These are phyloP conservation scores for Drosophila nigrodunni DNA, from an alignment of 1,140 invertebrate genomes.

Conservation along the genomic window DNA sequence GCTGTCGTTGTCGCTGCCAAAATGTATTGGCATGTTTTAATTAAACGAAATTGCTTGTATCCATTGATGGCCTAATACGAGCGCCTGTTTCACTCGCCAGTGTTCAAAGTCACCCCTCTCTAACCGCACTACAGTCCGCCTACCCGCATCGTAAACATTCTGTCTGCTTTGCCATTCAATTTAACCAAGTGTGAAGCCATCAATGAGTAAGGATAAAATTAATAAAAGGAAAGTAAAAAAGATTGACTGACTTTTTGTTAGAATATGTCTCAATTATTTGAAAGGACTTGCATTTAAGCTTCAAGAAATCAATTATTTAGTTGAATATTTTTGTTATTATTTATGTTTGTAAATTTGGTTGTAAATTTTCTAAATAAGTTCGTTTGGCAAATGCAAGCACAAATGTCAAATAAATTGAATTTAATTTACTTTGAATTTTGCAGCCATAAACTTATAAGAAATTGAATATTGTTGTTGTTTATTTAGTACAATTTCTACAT, in stretches of 20 bases:
- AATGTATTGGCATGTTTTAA: slow-evolving; percentile 79
- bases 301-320: not conserved
- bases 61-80: slow-evolving; percentile 75
- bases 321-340: too few relatives aligned
- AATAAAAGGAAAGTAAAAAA: not conserved
- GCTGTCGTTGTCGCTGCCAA: slow-evolving; percentile 21
- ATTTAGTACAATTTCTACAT: too few relatives aligned
- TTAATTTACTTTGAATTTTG: too few relatives aligned
- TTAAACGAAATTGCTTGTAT: slow-evolving; percentile 82
- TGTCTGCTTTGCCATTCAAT: slow-evolving; percentile 20
- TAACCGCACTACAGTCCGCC: not conserved
- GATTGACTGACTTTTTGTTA: not conserved
- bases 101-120: not conserved
- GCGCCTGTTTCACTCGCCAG: slow-evolving; percentile 1
- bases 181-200: slow-evolving; percentile 38
- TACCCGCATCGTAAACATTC: not conserved
- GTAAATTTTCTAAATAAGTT: too few relatives aligned
- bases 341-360: too few relatives aligned
- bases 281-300: not conserved
- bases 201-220: not conserved
- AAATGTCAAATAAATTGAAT: too few relatives aligned
- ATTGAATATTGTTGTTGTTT: too few relatives aligned
- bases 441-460: too few relatives aligned
- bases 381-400: too few relatives aligned
- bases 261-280: slow-evolving; percentile 4